phyloP scores from a whole-genome alignment of 1,140 invertebrate genomes.

The Philopotamus ludificatus region DNA sequence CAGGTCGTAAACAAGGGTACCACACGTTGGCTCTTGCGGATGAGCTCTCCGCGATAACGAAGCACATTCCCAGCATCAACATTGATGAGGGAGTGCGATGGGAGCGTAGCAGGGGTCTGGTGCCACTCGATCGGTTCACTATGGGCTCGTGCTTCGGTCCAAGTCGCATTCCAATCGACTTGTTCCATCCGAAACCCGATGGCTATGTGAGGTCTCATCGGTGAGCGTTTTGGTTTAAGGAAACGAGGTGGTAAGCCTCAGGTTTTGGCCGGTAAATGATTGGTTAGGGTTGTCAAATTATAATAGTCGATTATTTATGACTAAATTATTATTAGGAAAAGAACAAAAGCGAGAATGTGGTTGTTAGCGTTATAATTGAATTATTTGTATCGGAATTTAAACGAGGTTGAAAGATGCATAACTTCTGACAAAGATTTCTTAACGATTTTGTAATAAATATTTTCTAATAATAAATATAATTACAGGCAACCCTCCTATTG shows the following conservation, averaged over 20 bases:
- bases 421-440: no score
- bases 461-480: no score
- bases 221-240: slow-evolving; percentile 16
- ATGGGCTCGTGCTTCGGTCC: background rate
- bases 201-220: slow-evolving; percentile 3
- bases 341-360: no score
- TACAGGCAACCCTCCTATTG: no score
- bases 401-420: no score
- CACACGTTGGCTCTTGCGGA: background rate
- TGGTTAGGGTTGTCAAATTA: slow-evolving; percentile 4
- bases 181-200: background rate
- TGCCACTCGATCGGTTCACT: background rate
- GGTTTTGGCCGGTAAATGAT: slow-evolving; percentile 6
- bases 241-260: slow-evolving; percentile 22
- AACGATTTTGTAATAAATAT: no score
- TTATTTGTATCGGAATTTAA: no score
- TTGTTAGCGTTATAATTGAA: no score
- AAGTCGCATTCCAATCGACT: slow-evolving; percentile 4
- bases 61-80: background rate
- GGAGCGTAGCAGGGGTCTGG: background rate
- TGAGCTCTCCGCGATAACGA: background rate
- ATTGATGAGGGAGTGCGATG: background rate
- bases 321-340: background rate
- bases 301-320: background rate
- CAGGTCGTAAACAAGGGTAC: slow-evolving; percentile 28